A percentile compares a stretch with the other conserved stretches of the same genome.
phyloP scores from a whole-genome alignment of 2,888 invertebrate species.

The Thymelicus sylvestris region DNA sequence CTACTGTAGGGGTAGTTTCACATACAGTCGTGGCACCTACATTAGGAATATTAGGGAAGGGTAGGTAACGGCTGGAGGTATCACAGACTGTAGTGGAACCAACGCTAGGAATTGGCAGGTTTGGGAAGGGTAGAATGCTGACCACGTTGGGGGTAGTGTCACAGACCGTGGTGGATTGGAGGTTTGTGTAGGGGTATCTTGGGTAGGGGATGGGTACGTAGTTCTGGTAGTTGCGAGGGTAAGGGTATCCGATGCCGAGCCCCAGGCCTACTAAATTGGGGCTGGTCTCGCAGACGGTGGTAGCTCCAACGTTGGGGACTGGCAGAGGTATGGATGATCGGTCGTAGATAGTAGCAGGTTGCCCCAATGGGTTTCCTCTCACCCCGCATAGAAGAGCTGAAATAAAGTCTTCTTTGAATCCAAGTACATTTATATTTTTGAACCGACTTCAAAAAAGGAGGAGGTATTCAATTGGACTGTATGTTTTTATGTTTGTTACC shows the following conservation, averaged over 20 bases:
- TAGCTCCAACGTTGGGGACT: not conserved
- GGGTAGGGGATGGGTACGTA: no score
- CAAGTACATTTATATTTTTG: no score
- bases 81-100: not conserved
- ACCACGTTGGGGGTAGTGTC: not conserved
- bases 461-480: no score
- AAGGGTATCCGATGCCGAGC: no score
- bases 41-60: no score
- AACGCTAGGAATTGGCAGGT: not conserved
- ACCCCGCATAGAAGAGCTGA: slow-evolving; percentile 59
- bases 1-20: not conserved
- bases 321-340: not conserved
- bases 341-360: not conserved
- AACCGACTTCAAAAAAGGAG: no score
- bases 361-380: slow-evolving; percentile 56
- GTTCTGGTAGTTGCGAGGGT: no score
- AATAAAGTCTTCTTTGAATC: slow-evolving; percentile 30
- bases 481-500: no score
- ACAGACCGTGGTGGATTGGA: not conserved
- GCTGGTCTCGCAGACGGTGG: not conserved
- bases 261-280: no score
- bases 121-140: not conserved
- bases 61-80: not conserved
- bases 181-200: not conserved
- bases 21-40: no score